These are phyloP conservation scores for Harpalus rufipes DNA, from an alignment of 2,888 invertebrate species.

Conservation along the genomic window DNA sequence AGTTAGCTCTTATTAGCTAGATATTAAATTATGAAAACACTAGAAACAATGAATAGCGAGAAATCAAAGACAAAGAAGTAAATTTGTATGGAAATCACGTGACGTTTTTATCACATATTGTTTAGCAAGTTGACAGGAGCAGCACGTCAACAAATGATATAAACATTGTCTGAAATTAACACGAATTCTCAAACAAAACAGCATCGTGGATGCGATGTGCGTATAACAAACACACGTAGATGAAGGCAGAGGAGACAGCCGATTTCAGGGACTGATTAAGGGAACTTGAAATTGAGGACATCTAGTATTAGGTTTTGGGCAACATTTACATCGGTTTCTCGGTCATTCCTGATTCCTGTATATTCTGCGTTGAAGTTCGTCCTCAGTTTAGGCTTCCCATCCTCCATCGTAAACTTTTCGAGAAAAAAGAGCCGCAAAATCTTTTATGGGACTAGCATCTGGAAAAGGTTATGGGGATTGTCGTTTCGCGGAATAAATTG, in stretches of 20 bases:
- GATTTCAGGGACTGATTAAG: not conserved
- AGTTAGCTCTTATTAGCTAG: not conserved
- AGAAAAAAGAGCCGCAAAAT: too few relatives aligned
- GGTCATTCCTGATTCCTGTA: too few relatives aligned
- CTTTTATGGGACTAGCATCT: too few relatives aligned
- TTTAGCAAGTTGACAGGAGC: slow-evolving; percentile 11
- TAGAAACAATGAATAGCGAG: not conserved
- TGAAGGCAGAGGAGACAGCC: not conserved
- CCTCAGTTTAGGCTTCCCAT: too few relatives aligned
- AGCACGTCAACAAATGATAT: slow-evolving; percentile 43
- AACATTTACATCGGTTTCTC: too few relatives aligned
- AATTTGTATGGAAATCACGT: not conserved
- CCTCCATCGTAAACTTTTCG: too few relatives aligned
- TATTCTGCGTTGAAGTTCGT: too few relatives aligned
- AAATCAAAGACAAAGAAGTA: slow-evolving; percentile 3
- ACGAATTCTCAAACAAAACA: slow-evolving; percentile 46
- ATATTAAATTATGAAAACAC: not conserved
- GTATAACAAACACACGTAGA: slow-evolving; percentile 16
- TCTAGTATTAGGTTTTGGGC: too few relatives aligned
- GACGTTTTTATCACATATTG: slow-evolving; percentile 28
- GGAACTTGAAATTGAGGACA: not conserved
- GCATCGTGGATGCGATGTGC: slow-evolving; percentile 14
- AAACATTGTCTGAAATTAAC: slow-evolving; percentile 41
- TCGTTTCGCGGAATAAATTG: too few relatives aligned
- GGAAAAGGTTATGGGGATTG: too few relatives aligned